Percentiles rank a stretch among this genome's conserved stretches.
Evolutionary conservation across 1,140 invertebrate species (phyloP).

Genomic region (Conus betulinus): DNA sequence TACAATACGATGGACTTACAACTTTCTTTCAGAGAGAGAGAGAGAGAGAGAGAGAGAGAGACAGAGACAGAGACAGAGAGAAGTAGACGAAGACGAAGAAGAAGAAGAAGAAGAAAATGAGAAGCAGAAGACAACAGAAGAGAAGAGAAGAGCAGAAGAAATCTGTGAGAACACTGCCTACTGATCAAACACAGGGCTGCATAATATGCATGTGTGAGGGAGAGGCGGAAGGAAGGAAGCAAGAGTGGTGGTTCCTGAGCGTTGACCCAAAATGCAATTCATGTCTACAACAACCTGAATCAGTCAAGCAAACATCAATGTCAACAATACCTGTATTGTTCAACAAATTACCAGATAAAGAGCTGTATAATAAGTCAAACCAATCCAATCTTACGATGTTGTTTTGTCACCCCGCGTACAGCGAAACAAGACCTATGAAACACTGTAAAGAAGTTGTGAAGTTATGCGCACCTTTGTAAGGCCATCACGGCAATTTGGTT

Average conservation of each 20-base stretch:
- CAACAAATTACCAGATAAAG: too few relatives aligned
- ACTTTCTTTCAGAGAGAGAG: too few relatives aligned
- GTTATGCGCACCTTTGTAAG: neutral
- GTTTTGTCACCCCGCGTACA: too few relatives aligned
- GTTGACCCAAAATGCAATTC: neutral
- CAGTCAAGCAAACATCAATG: neutral
- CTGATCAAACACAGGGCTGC: too few relatives aligned
- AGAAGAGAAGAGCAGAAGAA: too few relatives aligned
- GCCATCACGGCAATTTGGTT: neutral
- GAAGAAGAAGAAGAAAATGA: neutral
- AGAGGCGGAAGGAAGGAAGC: too few relatives aligned
- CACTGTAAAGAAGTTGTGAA: too few relatives aligned
- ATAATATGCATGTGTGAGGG: neutral
- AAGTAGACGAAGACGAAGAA: neutral
- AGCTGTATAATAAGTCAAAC: too few relatives aligned
- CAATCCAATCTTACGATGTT: too few relatives aligned
- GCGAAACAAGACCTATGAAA: too few relatives aligned
- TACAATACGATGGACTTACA: too few relatives aligned
- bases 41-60: neutral
- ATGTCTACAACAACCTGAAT: neutral
- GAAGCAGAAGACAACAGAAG: neutral
- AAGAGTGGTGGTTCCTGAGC: slow-evolving; percentile 1
- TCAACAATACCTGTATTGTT: neutral
- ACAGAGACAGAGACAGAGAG: neutral
- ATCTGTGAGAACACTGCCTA: too few relatives aligned